These are phyloP conservation scores for Botia almorhae DNA, from an alignment of 2,797 vertebrate species.

Conservation along the genomic window DNA sequence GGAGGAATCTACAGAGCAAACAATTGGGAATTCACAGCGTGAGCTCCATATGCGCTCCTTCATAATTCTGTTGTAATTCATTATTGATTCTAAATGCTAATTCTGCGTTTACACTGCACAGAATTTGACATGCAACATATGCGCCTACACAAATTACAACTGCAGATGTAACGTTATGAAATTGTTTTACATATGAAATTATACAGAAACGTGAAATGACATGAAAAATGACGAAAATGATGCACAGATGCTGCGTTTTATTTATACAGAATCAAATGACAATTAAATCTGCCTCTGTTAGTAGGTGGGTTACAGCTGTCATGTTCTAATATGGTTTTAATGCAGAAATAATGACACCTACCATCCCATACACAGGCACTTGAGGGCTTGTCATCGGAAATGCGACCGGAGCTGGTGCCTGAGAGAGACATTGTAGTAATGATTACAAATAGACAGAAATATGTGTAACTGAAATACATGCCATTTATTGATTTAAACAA, in stretches of 20 bases:
- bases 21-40: background rate
- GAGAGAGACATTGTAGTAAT: conserved; percentile 33
- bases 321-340: background rate
- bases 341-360: conserved; percentile 67
- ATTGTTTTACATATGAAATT: background rate
- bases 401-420: conserved; percentile 87
- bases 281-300: background rate
- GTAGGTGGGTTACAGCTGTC: background rate
- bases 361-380: conserved; percentile 96
- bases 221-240: background rate
- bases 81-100: background rate
- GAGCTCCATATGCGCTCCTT: background rate
- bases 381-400: conserved; percentile 90
- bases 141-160: too few species aligned
- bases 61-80: background rate
- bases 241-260: background rate
- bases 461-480: background rate
- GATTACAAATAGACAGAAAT: background rate
- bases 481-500: background rate
- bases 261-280: background rate
- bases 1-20: conserved; percentile 79
- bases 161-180: background rate
- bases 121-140: background rate
- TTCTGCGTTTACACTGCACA: background rate
- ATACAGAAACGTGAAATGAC: background rate